These are phyloP conservation scores for Leptodactylus fallax DNA, from an alignment of 2,797 vertebrate genomes.

Conservation along the genomic window DNA sequence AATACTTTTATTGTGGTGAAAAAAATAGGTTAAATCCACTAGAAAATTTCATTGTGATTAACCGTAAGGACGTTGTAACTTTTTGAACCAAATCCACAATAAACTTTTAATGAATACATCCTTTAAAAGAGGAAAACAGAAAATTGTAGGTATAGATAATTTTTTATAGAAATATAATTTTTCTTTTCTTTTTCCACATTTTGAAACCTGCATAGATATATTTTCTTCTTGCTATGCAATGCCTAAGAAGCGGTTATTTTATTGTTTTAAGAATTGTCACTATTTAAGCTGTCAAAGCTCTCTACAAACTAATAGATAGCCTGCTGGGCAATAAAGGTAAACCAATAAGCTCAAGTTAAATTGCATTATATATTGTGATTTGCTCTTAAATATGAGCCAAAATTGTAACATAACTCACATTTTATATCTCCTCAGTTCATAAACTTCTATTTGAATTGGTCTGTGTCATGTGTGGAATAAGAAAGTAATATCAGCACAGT, in stretches of 20 bases:
- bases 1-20: no score
- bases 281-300: not conserved
- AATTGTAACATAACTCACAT: not conserved
- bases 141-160: no score
- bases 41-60: no score
- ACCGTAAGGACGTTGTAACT: no score
- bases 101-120: no score
- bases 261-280: not conserved
- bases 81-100: no score
- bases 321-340: conserved; percentile 12
- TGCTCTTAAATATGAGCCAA: not conserved
- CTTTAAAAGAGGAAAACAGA: no score
- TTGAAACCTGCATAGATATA: not conserved
- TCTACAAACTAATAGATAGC: not conserved
- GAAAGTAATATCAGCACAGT: not conserved
- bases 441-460: conserved; percentile 1
- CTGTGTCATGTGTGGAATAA: not conserved
- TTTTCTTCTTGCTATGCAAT: not conserved
- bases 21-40: no score
- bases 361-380: not conserved
- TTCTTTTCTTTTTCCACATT: not conserved
- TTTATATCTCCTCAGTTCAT: not conserved
- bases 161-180: not conserved
- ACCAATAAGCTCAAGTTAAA: not conserved
- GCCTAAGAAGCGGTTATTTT: not conserved